Percentiles rank a stretch among this genome's conserved stretches.
phyloP scores from a whole-genome alignment of 1,140 invertebrate species.

The Hydropsyche tenuis region DNA sequence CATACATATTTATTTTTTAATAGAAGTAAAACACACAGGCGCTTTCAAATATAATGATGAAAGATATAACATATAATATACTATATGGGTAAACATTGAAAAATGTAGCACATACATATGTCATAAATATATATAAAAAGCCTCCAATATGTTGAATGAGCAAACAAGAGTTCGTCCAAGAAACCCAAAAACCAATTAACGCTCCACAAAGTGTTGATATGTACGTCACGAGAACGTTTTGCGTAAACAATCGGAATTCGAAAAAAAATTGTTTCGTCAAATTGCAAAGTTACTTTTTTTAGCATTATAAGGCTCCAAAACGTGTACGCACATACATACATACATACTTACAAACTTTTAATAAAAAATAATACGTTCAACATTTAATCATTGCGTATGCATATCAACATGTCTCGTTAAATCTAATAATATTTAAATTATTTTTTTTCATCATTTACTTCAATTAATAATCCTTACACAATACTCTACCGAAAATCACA shows the following conservation, averaged over 20 bases:
- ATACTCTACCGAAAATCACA: slow-evolving; percentile 43
- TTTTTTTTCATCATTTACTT: background rate
- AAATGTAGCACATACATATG: slow-evolving; percentile 1
- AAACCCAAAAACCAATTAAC: too few relatives aligned
- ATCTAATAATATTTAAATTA: slow-evolving; percentile 18
- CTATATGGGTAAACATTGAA: slow-evolving; percentile 28
- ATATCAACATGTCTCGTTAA: slow-evolving; percentile 18
- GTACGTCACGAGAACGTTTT: too few relatives aligned
- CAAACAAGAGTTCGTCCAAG: too few relatives aligned
- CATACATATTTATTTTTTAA: slow-evolving; percentile 35
- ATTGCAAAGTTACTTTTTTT: slow-evolving; percentile 9
- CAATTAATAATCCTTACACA: background rate
- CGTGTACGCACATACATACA: slow-evolving; percentile 16
- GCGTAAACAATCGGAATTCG: too few relatives aligned
- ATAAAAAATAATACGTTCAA: slow-evolving; percentile 26
- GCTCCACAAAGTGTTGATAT: too few relatives aligned
- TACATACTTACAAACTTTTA: background rate
- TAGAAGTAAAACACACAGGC: slow-evolving; percentile 35
- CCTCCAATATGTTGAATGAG: too few relatives aligned
- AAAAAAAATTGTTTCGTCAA: background rate
- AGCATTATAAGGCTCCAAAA: slow-evolving; percentile 28
- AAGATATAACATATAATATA: slow-evolving; percentile 33
- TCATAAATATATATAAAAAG: slow-evolving; percentile 2
- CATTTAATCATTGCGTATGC: slow-evolving; percentile 19
- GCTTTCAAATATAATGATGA: slow-evolving; percentile 6